Evolutionary conservation across 2,888 invertebrate species (phyloP).

Genomic region (Alviniconcha strummeri): DNA sequence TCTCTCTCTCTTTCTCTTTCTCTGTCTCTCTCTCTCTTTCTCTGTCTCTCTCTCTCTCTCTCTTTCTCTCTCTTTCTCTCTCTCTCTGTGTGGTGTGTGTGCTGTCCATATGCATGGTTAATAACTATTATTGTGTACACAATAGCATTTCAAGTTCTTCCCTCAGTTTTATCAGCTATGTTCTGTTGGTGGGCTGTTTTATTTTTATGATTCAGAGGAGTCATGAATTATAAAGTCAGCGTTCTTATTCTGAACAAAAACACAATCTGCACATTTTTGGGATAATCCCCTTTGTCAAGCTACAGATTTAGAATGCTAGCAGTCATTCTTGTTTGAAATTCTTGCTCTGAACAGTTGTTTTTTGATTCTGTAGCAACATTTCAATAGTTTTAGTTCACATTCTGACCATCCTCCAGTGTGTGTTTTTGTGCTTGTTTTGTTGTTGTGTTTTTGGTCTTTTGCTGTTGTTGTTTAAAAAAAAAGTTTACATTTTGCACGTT

Average conservation of each 20-base stretch:
- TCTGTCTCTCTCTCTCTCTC: neutral
- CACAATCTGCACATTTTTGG: neutral
- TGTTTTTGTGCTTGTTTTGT: neutral
- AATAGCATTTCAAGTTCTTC: neutral
- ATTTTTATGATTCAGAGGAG: too few species aligned
- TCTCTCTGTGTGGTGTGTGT: neutral
- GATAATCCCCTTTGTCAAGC: too few species aligned
- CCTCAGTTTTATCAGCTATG: neutral
- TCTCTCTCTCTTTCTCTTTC: neutral
- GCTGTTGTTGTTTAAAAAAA: neutral
- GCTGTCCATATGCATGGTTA: neutral
- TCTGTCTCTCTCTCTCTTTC: neutral
- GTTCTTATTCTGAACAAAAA: neutral
- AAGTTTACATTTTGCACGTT: neutral
- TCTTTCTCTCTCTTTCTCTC: neutral
- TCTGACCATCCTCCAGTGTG: neutral
- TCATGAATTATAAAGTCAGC: neutral
- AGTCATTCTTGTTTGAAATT: too few species aligned
- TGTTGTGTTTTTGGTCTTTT: neutral
- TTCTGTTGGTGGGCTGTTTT: neutral
- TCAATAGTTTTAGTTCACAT: too few species aligned
- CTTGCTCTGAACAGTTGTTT: too few species aligned
- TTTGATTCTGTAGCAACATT: too few species aligned
- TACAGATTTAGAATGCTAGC: too few species aligned
- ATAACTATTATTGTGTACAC: neutral